Evolutionary conservation across 2,888 invertebrate species (phyloP).

Genomic region (Epistrophella euchroma): DNA sequence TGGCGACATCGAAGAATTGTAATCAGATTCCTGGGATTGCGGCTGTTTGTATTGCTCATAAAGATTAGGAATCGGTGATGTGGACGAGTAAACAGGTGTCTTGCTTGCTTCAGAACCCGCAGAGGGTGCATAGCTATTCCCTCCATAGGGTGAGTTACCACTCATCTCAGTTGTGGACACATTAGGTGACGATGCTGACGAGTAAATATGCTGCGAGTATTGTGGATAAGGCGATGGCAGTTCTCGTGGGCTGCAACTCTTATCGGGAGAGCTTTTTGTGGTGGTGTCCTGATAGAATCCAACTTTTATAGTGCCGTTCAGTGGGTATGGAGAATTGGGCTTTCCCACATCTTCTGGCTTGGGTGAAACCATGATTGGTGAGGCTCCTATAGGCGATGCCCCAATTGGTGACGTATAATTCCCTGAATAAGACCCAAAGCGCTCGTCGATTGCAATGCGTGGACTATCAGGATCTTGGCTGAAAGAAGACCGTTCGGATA

Average conservation of each 20-base stretch:
- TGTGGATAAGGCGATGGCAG: constrained; percentile 87
- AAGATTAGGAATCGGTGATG: constrained; percentile 82
- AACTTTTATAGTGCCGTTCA: constrained; percentile 93
- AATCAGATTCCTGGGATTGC: constrained; percentile 85
- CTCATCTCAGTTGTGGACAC: constrained; percentile 84
- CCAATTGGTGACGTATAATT: constrained; percentile 90
- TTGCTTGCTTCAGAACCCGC: constrained; percentile 82
- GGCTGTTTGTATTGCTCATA: constrained; percentile 87
- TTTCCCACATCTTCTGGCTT: constrained; percentile 87
- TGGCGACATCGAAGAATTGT: constrained; percentile 85
- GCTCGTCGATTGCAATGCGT: constrained; percentile 86
- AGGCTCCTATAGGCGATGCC: constrained; percentile 85
- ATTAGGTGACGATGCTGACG: constrained; percentile 85
- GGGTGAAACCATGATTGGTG: constrained; percentile 90
- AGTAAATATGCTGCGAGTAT: constrained; percentile 86
- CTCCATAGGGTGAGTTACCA: constrained; percentile 82
- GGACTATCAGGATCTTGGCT: constrained; percentile 91
- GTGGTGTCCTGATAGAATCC: constrained; percentile 96
- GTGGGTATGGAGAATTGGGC: constrained; percentile 87
- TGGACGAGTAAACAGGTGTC: constrained; percentile 82
- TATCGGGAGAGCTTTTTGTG: constrained; percentile 92
- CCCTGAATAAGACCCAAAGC: constrained; percentile 87
- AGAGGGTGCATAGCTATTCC: constrained; percentile 82
- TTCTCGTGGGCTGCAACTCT: constrained; percentile 92
- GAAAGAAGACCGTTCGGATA: constrained; percentile 91